Base-by-base conservation (phyloP, 2,113 vertebrate species). In the Cyanoderma ruficeps region DNA sequence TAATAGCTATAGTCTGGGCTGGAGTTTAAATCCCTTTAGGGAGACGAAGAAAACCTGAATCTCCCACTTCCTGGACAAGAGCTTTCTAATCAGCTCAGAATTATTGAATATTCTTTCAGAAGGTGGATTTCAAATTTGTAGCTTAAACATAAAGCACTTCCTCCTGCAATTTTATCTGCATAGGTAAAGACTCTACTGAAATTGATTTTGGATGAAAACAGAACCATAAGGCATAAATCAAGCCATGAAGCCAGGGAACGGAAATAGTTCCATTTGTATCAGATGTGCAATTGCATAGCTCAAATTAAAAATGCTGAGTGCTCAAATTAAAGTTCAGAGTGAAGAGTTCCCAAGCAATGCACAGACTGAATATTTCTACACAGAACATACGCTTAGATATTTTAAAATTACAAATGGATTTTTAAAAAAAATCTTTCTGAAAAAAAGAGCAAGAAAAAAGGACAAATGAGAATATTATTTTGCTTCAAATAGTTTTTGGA, bases 151-250 rank as follows among this genome's bases (percentile, higher is more conserved):
- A 71, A 93, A 87, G 75, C 21, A 82, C 69, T 83, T 88, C 90
- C 83, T 94, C 37, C 81, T 65, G 78, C 70, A 94, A 55, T 85
- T 80, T 59, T 57, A 63, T 95, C 84, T 69, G 81, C 72, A 17
- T n/a, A 49, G 57, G 28, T 82, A 75, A 94, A 88, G 76, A 83
- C 64, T 46, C 61, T 90, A 52, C 49, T 64, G 79, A 64, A 92
- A 96, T 93, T 92, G 94, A 93, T 96, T 95, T 93, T 68, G 77
- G 83, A 90, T 92, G 68, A 95, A 90, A 83, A 83, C 50, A 86
- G 91, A 86, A 81, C 69, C 71, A 89, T 78, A 79, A 90, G 46
- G 68, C 55, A 80, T 57, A 88, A 90, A 83, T 69, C 44, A 63
- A 94, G 49, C 39, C 10, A 80, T 33, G 1, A 17, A 92, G 79